Percentiles rank a stretch among this genome's conserved stretches.
These are phyloP conservation scores for Diplosoma virens DNA, from an alignment of 23 tunicate genomes.

Conservation along the genomic window DNA sequence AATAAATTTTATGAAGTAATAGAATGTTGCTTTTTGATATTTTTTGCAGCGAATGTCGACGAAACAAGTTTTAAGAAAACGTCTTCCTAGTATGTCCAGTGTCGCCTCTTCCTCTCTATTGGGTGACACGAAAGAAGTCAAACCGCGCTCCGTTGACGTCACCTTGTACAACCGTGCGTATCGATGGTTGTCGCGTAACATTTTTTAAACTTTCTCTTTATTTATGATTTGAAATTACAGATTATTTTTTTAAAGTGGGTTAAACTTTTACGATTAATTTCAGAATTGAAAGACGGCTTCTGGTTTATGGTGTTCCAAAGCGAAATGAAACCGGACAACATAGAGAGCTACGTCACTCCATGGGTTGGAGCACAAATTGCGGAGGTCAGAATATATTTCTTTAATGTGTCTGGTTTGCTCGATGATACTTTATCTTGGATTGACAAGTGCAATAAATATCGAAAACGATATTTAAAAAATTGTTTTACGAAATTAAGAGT, in stretches of 20 bases:
- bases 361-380: slow-evolving; percentile 79
- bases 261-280: neutral
- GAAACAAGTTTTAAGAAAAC: neutral
- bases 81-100: neutral
- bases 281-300: slow-evolving; percentile 34
- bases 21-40: too few relatives aligned
- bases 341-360: slow-evolving; percentile 57
- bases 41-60: neutral
- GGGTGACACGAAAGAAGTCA: slow-evolving; percentile 3
- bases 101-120: neutral
- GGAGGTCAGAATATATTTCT: slow-evolving; percentile 61
- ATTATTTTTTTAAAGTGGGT: too few relatives aligned
- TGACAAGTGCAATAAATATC: too few relatives aligned
- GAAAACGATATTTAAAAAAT: too few relatives aligned
- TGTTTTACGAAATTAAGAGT: too few relatives aligned
- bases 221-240: too few relatives aligned
- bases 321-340: slow-evolving; percentile 25
- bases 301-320: slow-evolving; percentile 73
- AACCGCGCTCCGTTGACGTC: slow-evolving; percentile 12
- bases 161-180: slow-evolving; percentile 8
- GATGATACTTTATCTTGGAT: too few relatives aligned
- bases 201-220: too few relatives aligned
- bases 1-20: too few relatives aligned
- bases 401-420: too few relatives aligned
- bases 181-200: too few relatives aligned